Conservation (phyloP, 1,140 invertebrate genomes). For the Zaprionus inermis region DNA sequence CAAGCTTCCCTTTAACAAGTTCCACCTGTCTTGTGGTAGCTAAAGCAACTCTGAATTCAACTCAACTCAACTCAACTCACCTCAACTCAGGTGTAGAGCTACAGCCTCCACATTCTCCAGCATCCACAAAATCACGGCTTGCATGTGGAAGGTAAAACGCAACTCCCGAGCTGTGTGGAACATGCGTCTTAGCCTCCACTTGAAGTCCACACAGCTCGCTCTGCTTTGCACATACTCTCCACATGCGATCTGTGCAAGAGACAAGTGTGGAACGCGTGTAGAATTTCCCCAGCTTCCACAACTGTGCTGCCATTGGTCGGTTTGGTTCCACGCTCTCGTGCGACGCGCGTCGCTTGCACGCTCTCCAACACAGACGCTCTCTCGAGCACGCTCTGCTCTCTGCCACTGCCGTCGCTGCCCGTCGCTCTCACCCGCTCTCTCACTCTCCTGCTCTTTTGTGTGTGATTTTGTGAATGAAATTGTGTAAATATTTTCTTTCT, state of each 20-base stretch:
- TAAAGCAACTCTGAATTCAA: slow-evolving; percentile 1
- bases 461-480: slow-evolving; percentile 78
- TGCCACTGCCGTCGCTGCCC: no score
- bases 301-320: slow-evolving; percentile 61
- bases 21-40: not conserved
- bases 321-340: slow-evolving; percentile 2
- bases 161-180: slow-evolving; percentile 26
- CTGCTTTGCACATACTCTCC: slow-evolving; percentile 13
- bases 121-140: slow-evolving; percentile 30
- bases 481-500: slow-evolving; percentile 50
- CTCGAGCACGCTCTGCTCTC: not conserved
- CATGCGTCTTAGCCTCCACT: slow-evolving; percentile 24
- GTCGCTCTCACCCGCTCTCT: slow-evolving; percentile 2
- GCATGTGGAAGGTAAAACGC: not conserved
- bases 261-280: slow-evolving; percentile 17
- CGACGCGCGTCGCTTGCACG: slow-evolving; percentile 6
- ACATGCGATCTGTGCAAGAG: not conserved
- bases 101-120: slow-evolving; percentile 19
- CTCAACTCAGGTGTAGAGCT: slow-evolving; percentile 11
- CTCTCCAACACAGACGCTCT: slow-evolving; percentile 8
- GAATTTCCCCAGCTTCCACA: slow-evolving; percentile 46
- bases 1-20: not conserved
- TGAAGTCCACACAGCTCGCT: slow-evolving; percentile 2
- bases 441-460: slow-evolving; percentile 22
- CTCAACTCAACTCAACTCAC: not conserved